Conservation (phyloP, 2,888 invertebrate genomes). For the Himalopsyche tibetana region DNA sequence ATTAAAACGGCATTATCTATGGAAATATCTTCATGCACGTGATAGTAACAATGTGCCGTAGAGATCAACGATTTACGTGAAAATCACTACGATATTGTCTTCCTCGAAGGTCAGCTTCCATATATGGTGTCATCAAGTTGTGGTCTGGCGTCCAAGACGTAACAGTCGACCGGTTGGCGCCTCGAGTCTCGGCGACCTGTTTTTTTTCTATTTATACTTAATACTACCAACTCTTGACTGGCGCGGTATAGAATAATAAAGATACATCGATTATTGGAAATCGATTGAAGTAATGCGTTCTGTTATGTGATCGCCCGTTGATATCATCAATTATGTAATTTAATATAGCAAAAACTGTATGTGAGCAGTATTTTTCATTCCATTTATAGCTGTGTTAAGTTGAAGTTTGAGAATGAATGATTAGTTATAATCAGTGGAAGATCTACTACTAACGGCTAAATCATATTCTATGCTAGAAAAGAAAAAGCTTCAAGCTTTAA, state of each 20-base stretch:
- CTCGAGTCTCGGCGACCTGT: background rate
- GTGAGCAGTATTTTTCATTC: background rate
- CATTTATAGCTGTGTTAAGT: too few relatives aligned
- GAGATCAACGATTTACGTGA: constrained; percentile 20
- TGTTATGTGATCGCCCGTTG: background rate
- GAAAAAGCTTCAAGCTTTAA: too few relatives aligned
- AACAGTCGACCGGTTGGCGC: constrained; percentile 25
- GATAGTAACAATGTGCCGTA: background rate
- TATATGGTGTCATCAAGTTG: constrained; percentile 2
- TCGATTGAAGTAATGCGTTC: background rate
- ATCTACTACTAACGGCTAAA: too few relatives aligned
- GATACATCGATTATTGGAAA: constrained; percentile 18
- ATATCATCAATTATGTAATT: constrained; percentile 15
- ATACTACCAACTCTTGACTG: background rate
- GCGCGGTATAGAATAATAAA: background rate
- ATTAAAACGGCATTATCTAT: too few relatives aligned
- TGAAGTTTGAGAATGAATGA: too few relatives aligned
- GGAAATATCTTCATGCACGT: background rate
- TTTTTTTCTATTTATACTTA: constrained; percentile 1
- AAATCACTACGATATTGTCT: constrained; percentile 20
- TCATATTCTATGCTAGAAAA: too few relatives aligned
- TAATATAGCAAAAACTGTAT: background rate
- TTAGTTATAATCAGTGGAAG: too few relatives aligned
- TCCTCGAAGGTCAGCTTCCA: background rate
- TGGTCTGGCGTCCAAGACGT: constrained; percentile 24